Evolutionary conservation across 2,888 invertebrate species (phyloP), one percentile per base, ranked within the genome.

Genomic region (Callinectes sapidus): DNA sequence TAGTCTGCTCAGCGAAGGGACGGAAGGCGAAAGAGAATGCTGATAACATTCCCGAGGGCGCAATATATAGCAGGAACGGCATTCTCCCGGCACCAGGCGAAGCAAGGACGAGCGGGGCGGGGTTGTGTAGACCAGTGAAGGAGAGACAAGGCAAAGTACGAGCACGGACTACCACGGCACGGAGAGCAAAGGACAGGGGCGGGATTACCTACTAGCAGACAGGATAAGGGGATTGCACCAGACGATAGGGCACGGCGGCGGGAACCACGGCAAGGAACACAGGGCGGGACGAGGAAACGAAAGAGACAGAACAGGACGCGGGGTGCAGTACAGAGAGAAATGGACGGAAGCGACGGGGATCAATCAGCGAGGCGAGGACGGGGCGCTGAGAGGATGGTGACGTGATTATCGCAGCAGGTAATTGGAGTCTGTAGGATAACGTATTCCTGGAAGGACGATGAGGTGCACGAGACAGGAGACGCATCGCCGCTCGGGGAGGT

Each of bases 11-110:
- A 23, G 71, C 71, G 8, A n/a, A 71, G 71, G n/a, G 71, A 71
- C 71, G 71, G 71, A 71, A 71, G 71, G 71, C 71, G 71, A 71
- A 71, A 71, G 71, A 71, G 71, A 71, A 71, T 71, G 71, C 71
- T 71, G 71, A 71, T 71, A 71, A 71, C 71, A 71, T 71, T 71
- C 71, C 71, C n/a, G 71, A 71, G 71, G 71, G 71, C 71, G 71
- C 71, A 71, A 71, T 71, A 71, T 71, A 71, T 71, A 71, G 71
- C 71, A 2, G 71, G 71, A n/a, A 18, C 28, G 71, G 71, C 71
- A 71, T 71, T 71, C 71, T 71, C 71, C 28, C 23, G n/a, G 71
- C 71, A 71, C n/a, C 71, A 71, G n/a, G 71, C n/a, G 71, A 71
- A n/a, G 71, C 71, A 71, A 71, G 71, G 71, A 23, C 10, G 71